Percentiles rank a stretch among this genome's conserved stretches.
Evolutionary conservation across 2,888 invertebrate species (phyloP).

Genomic region (Cryptophagus acutangulus): DNA sequence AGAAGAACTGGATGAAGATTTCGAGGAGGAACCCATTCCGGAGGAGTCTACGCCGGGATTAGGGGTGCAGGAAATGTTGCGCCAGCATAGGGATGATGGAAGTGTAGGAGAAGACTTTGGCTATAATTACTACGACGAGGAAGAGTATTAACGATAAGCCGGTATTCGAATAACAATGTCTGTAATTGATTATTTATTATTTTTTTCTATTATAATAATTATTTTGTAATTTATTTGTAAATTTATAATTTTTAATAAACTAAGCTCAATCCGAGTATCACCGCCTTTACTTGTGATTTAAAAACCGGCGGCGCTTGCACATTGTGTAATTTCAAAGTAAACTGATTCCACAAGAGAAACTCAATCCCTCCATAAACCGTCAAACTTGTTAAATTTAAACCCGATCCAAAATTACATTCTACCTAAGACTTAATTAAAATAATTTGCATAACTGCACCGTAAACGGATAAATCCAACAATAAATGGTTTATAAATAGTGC

Average conservation of each 20-base stretch:
- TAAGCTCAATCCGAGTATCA: too few relatives aligned
- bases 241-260: not conserved
- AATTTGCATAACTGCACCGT: too few relatives aligned
- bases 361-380: too few relatives aligned
- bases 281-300: too few relatives aligned
- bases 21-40: slow-evolving; percentile 38
- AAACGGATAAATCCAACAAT: too few relatives aligned
- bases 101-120: slow-evolving; percentile 59
- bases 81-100: slow-evolving; percentile 57
- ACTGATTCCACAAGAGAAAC: too few relatives aligned
- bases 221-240: not conserved
- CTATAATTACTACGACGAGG: slow-evolving; percentile 36
- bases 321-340: too few relatives aligned
- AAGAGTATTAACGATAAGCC: not conserved
- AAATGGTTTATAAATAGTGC: too few relatives aligned
- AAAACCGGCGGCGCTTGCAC: too few relatives aligned
- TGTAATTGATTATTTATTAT: slow-evolving; percentile 7
- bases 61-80: slow-evolving; percentile 47
- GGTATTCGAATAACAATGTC: not conserved
- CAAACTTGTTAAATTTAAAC: too few relatives aligned
- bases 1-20: slow-evolving; percentile 41
- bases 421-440: too few relatives aligned
- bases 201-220: not conserved
- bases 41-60: slow-evolving; percentile 38
- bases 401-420: too few relatives aligned